These are phyloP conservation scores for Lymantria dispar DNA, from an alignment of 2,888 invertebrate genomes.

Conservation along the genomic window DNA sequence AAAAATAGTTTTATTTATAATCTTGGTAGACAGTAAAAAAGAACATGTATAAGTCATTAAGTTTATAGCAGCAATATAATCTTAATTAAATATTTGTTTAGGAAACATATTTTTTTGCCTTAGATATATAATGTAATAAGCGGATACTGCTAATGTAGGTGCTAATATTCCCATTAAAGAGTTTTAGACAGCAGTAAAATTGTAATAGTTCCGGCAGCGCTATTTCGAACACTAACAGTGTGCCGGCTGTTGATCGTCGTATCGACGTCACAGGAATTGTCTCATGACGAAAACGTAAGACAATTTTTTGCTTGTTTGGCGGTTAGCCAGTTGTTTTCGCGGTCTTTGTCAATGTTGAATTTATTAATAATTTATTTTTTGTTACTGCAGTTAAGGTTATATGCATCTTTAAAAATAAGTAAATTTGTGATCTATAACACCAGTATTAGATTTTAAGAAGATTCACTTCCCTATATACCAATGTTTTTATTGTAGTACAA, in stretches of 20 bases:
- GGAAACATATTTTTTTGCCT: not conserved
- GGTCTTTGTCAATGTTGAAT: conserved; percentile 82
- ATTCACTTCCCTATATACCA: no score
- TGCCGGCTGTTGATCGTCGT: conserved; percentile 9
- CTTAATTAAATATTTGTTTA: no score
- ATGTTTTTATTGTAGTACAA: no score
- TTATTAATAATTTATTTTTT: conserved; percentile 70
- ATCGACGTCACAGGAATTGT: conserved; percentile 51
- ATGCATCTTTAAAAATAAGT: conserved; percentile 35
- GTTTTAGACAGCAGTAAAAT: not conserved
- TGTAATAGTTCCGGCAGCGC: conserved; percentile 5
- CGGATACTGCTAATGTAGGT: no score
- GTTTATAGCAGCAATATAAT: no score
- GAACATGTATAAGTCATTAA: no score
- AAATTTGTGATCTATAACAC: no score
- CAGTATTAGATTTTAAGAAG: no score
- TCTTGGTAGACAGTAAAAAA: no score
- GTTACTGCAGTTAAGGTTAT: conserved; percentile 66
- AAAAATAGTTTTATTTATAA: no score
- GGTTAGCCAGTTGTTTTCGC: conserved; percentile 72
- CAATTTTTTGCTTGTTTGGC: conserved; percentile 70
- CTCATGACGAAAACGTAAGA: conserved; percentile 39
- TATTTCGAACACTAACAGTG: conserved; percentile 12
- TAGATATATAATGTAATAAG: not conserved
- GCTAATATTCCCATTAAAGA: not conserved